Evolutionary conservation across 1,140 invertebrate species (phyloP), one percentile per base, ranked within the genome.

Genomic region (Drosophila prosaltans): DNA sequence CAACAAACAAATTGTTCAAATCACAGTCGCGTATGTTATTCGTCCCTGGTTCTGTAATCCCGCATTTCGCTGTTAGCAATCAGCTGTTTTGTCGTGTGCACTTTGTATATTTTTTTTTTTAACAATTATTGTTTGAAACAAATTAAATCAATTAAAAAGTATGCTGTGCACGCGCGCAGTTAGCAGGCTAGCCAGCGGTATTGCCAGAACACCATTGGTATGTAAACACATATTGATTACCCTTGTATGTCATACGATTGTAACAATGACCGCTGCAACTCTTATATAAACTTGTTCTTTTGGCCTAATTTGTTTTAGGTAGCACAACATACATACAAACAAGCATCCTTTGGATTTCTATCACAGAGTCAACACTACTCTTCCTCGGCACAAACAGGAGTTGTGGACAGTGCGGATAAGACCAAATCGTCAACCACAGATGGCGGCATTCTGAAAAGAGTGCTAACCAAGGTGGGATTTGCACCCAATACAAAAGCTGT

Each of bases 391-490:
- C 16, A 48, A 10, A 30, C 58, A 28, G 72, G 78, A 9, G 75
- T 85, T 3, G 81, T 90, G 3, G 73, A 80, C 28, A 72, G 61
- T 43, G 8, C 69, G 0, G 67, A 76, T 16, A 88, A 89, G 21
- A 45, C 70, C 21, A 81, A 90, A 65, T 54, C 74, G 64, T 59
- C 69, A 16, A 7, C 62, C 6, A 28, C 51, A 11, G 73, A 91
- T 73, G 82, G 60, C 9, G 80, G 81, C 21, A 91, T 92, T 60
- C 66, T 92, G 1, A 92, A 92, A 48, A 78, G 89, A 16, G 91
- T 92, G 11, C 68, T 92, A 0, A 89, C 64, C 51, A 92, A 92
- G 90, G 89, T 92, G 39, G 91, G 91, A 2, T 92, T 92, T 64
- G 66, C 80, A 54, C 91, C 88, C n/a, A 92, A 90, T 16, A 69